Percentiles rank a stretch among this genome's conserved stretches.
phyloP scores from a whole-genome alignment of 1,140 invertebrate species.

The Apis cerana region DNA sequence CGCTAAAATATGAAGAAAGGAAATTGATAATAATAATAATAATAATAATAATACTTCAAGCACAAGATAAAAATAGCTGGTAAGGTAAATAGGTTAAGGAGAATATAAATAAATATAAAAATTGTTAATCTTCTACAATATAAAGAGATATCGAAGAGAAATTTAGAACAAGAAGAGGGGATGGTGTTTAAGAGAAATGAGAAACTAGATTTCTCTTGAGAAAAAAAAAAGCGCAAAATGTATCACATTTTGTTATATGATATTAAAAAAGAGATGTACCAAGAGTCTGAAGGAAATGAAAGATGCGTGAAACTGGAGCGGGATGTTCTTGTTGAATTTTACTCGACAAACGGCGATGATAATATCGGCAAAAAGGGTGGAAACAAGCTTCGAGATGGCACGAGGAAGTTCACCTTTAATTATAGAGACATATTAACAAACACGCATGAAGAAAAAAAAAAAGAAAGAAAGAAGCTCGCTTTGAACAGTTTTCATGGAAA shows the following conservation, averaged over 20 bases:
- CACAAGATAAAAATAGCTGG: no score
- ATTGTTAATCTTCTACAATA: no score
- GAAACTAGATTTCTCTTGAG: no score
- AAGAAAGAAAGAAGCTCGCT: neutral
- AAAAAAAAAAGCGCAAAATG: no score
- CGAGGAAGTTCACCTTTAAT: neutral
- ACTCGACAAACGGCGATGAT: neutral
- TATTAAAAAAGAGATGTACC: neutral
- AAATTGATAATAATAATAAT: no score
- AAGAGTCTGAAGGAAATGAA: neutral
- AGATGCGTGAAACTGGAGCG: neutral
- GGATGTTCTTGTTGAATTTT: constrained; percentile 3
- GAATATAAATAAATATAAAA: no score
- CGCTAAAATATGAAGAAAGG: no score
- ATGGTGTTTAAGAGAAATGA: no score
- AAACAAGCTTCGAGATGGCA: neutral
- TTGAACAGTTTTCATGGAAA: neutral
- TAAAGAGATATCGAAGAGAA: no score
- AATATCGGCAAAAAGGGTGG: neutral
- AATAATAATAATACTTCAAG: no score
- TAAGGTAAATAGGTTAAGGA: no score
- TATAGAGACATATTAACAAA: neutral
- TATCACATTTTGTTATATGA: neutral
- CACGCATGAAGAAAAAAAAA: neutral
- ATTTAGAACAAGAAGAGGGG: no score